Evolutionary conservation across 2,113 vertebrate species (phyloP), one percentile per base, ranked within the genome.

Genomic region (Chlorodrepanis virens): DNA sequence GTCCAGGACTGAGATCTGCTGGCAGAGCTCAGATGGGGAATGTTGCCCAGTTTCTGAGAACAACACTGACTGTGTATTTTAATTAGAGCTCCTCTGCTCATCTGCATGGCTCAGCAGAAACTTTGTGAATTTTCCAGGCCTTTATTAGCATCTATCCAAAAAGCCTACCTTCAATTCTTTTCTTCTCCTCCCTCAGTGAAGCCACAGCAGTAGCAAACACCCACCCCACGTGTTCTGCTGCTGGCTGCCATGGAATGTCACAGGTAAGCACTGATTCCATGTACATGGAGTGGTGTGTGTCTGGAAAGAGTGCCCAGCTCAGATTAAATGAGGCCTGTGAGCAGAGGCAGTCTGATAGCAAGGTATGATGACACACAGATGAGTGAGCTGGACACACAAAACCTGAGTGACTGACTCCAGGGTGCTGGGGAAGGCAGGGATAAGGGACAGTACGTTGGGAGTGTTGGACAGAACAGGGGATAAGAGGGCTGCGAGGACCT

Each of bases 11-110:
- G 92, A 92, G 86, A 90, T 83, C 54, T 8, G 49, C 52, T 96
- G 94, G 94, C 94, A 95, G 60, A 90, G 65, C 69, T 56, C 54
- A 37, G 68, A 79, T 27, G 80, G 56, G 94, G 88, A 93, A 96
- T 3, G 44, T 27, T 93, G 88, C 90, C 88, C 88, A 78, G 83
- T 93, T 90, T 86, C 82, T 81, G 53, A 84, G 69, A 93, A 92
- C 61, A 95, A 61, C 82, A 83, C 63, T 3, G 37, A 83, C 31
- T 28, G 53, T 90, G 56, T 87, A 56, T 93, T 95, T 95, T 89
- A 96, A 94, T 92, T 93, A 81, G 76, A 83, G 60, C 24, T 94
- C 44, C 68, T 77, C 82, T 80, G 75, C 67, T 95, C 79, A 90
- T 94, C 85, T 95, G 85, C 76, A 84, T 5, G 45, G 88, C 80